Percentiles rank a stretch among this genome's conserved stretches.
phyloP scores from a whole-genome alignment of 1,140 invertebrate species.

The Eurosta solidaginis region DNA sequence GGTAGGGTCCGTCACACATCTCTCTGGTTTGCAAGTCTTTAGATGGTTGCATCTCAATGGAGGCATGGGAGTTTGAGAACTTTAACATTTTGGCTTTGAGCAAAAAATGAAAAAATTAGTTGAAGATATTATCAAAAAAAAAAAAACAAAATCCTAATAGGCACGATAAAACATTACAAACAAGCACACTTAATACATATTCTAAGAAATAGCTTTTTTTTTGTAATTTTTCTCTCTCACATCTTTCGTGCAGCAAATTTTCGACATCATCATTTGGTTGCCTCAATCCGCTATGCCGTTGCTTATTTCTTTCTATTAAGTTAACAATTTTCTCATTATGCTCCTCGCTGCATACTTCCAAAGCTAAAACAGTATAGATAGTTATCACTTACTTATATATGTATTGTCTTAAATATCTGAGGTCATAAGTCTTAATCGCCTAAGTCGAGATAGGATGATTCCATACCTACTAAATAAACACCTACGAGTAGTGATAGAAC shows the following conservation, averaged over 20 bases:
- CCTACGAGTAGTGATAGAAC: no score
- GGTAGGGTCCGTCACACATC: background rate
- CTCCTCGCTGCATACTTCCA: slow-evolving; percentile 51
- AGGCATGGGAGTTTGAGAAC: background rate
- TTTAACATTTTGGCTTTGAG: background rate
- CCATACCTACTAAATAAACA: background rate
- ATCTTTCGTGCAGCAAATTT: slow-evolving; percentile 40
- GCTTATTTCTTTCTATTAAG: slow-evolving; percentile 44
- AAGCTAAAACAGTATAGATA: slow-evolving; percentile 35
- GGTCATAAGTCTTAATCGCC: no score
- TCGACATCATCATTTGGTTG: slow-evolving; percentile 31
- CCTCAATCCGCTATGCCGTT: slow-evolving; percentile 21
- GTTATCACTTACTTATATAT: background rate
- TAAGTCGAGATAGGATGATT: no score
- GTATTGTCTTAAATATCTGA: no score
- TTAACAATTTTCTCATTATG: slow-evolving; percentile 38
- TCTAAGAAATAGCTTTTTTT: no score
- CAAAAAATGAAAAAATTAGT: background rate
- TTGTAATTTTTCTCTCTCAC: slow-evolving; percentile 37
- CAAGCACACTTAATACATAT: background rate
- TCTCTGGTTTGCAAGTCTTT: background rate
- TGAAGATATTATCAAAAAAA: no score
- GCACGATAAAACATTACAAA: background rate
- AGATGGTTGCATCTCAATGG: background rate
- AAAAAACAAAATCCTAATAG: no score